Percentiles rank a stretch among this genome's conserved stretches.
Evolutionary conservation across 2,113 vertebrate genomes (phyloP).

Genomic region (Alethe diademata): DNA sequence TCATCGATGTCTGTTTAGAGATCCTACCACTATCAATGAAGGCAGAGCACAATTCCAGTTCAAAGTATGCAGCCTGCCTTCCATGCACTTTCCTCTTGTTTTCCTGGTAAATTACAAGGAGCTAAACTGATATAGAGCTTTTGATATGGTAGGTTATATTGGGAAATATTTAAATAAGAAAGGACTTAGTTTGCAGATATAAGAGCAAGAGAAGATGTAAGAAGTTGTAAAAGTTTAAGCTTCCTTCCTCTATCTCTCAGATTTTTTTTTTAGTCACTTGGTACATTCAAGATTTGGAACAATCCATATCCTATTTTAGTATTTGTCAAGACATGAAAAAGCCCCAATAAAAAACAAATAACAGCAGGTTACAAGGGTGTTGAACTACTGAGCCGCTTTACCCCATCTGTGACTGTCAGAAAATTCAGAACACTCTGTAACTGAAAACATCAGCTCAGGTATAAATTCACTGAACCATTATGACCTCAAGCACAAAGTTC

Average conservation of each 20-base stretch:
- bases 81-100: not conserved
- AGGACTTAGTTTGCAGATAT: not conserved
- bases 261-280: not conserved
- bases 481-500: slow-evolving; percentile 20
- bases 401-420: not conserved
- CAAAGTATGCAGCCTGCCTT: not conserved
- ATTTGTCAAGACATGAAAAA: not conserved
- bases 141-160: accelerated
- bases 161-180: not conserved
- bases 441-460: slow-evolving; percentile 17
- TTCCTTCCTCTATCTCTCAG: not conserved
- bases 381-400: not conserved
- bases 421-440: not conserved
- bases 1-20: not conserved
- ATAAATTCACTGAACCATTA: slow-evolving; percentile 5
- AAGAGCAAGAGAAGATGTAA: not conserved
- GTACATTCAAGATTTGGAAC: not conserved
- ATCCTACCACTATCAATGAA: not conserved
- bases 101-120: not conserved
- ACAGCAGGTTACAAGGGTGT: not conserved
- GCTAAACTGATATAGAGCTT: not conserved
- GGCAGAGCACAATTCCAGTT: not conserved
- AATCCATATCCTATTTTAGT: not conserved
- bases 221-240: not conserved
- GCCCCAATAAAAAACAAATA: not conserved